Evolutionary conservation across 2,888 invertebrate species (phyloP).

Genomic region (Dioctria linearis): DNA sequence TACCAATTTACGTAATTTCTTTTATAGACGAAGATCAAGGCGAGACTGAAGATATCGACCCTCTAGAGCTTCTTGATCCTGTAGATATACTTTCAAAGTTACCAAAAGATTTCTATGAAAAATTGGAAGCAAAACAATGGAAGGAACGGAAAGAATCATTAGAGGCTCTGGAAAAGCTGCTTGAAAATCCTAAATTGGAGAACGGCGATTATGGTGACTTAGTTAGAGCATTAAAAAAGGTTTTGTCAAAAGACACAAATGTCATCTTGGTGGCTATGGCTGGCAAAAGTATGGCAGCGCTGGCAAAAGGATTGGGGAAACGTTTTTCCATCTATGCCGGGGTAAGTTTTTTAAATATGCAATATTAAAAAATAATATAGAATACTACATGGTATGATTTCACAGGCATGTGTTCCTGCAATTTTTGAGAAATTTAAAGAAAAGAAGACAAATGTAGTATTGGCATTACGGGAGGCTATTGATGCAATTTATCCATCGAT

Average conservation of each 20-base stretch:
- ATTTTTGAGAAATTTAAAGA: constrained; percentile 98
- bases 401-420: constrained; percentile 78
- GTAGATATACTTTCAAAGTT: constrained; percentile 94
- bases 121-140: constrained; percentile 96
- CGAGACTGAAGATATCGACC: constrained; percentile 80
- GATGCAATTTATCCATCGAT: constrained; percentile 91
- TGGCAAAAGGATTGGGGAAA: constrained; percentile 90
- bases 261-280: constrained; percentile 92
- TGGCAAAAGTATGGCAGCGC: constrained; percentile 84
- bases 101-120: constrained; percentile 96
- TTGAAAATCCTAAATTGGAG: constrained; percentile 88
- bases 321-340: constrained; percentile 89
- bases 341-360: constrained; percentile 60
- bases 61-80: constrained; percentile 91
- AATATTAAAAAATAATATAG: background rate
- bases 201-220: constrained; percentile 94
- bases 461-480: constrained; percentile 88
- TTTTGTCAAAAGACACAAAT: constrained; percentile 95
- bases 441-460: constrained; percentile 93
- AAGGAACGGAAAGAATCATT: constrained; percentile 94
- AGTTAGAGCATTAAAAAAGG: constrained; percentile 88
- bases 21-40: constrained; percentile 72
- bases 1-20: background rate
- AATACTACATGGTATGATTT: background rate
- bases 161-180: constrained; percentile 83